These are phyloP conservation scores for Pilophorus perplexus DNA, from an alignment of 2,888 invertebrate species.

Conservation along the genomic window DNA sequence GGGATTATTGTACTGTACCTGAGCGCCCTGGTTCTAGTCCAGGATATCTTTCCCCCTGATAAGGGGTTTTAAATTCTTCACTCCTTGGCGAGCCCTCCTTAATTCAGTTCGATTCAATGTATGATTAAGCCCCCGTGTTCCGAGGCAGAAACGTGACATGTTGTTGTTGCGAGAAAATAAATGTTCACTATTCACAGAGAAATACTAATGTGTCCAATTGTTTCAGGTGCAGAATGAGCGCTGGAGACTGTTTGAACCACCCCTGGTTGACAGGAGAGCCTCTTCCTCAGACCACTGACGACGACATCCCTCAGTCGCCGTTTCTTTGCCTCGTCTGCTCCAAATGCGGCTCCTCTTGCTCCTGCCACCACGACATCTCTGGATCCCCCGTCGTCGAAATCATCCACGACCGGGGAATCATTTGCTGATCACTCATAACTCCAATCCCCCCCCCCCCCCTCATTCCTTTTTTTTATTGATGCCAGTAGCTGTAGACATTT, in stretches of 20 bases:
- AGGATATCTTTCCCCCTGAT: no score
- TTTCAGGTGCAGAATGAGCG: conserved; percentile 82
- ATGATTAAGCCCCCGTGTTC: no score
- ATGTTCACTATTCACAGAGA: no score
- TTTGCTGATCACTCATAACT: conserved; percentile 17
- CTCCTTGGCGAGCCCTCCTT: no score
- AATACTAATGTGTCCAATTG: no score
- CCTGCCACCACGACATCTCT: conserved; percentile 52
- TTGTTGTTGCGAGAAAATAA: no score
- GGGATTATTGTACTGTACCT: no score
- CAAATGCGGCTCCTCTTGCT: conserved; percentile 55
- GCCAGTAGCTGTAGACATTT: background rate
- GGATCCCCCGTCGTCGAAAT: conserved; percentile 45
- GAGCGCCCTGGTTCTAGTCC: no score
- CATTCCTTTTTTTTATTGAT: background rate
- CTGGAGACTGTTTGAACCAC: conserved; percentile 83
- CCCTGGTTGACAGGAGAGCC: conserved; percentile 66
- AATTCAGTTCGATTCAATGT: no score
- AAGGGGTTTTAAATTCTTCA: no score
- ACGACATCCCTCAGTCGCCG: conserved; percentile 36
- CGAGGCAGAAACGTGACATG: no score
- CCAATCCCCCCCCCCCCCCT: background rate
- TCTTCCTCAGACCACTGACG: conserved; percentile 44
- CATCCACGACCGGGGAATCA: conserved; percentile 41
- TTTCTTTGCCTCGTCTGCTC: conserved; percentile 53